Evolutionary conservation across 2,797 vertebrate genomes (phyloP).

Genomic region (Gorsachius magnificus): DNA sequence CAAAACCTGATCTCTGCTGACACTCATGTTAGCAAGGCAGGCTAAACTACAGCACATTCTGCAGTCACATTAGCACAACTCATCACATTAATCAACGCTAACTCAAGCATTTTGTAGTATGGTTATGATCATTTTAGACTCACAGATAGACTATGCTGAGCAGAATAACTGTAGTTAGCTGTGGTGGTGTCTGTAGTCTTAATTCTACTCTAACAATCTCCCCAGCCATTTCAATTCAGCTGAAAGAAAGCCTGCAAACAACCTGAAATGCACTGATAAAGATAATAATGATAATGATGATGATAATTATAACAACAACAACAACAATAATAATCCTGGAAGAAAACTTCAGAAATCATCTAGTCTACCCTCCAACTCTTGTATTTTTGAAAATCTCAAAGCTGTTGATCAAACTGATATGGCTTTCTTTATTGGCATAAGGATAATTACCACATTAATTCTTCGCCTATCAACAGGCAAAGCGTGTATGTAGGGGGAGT

Average conservation of each 20-base stretch:
- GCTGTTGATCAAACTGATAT: not conserved
- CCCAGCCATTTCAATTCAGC: not conserved
- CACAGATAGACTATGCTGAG: not conserved
- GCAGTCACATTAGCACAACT: not conserved
- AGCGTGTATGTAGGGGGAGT: rapidly evolving
- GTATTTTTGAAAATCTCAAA: not conserved
- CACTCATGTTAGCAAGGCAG: not conserved
- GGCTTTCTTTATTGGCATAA: not conserved
- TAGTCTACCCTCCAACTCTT: not conserved
- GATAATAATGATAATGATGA: not conserved
- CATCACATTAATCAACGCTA: not conserved
- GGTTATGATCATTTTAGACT: not conserved
- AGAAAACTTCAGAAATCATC: not conserved
- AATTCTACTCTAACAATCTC: not conserved
- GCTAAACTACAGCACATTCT: not conserved
- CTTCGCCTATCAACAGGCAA: not conserved
- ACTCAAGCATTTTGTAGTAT: not conserved
- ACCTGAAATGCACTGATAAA: not conserved
- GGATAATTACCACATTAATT: not conserved
- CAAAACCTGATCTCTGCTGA: not conserved
- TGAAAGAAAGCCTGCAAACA: not conserved
- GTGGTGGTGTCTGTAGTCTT: not conserved
- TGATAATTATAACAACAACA: too few relatives aligned
- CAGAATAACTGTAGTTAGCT: not conserved
- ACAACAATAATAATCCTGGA: not conserved